Conservation (phyloP, 2,113 vertebrate genomes). For the Anguilla japonica region DNA sequence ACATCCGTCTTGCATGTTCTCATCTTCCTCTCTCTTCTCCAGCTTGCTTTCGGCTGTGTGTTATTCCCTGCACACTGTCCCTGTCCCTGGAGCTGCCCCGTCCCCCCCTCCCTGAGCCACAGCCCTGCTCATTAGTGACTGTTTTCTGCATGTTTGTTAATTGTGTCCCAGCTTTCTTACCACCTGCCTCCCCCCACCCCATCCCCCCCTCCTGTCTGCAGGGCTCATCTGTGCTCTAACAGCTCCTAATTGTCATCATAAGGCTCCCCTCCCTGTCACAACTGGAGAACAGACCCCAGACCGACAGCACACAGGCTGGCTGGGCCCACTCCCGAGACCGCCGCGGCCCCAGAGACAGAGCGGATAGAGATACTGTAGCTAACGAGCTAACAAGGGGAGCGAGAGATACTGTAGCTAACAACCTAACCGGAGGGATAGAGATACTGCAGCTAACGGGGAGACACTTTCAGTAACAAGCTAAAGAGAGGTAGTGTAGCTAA, state of each 20-base stretch:
- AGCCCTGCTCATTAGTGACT: constrained; percentile 68
- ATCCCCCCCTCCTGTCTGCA: constrained; percentile 21
- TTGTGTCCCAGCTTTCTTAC: constrained; percentile 62
- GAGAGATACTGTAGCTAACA: neutral
- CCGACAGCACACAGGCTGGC: constrained; percentile 70
- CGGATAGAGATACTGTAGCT: constrained; percentile 17
- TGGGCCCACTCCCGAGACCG: constrained; percentile 60
- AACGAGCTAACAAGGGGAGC: neutral
- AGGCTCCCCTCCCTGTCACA: constrained; percentile 72
- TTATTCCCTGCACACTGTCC: neutral
- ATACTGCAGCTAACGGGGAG: constrained; percentile 71
- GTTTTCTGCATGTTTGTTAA: constrained; percentile 75
- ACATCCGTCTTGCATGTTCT: neutral
- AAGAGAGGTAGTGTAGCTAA: neutral
- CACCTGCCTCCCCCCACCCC: constrained; percentile 49
- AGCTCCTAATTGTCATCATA: constrained; percentile 78
- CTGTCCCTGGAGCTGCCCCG: constrained; percentile 17
- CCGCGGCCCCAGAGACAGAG: constrained; percentile 39
- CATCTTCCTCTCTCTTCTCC: neutral
- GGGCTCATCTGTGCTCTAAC: constrained; percentile 69
- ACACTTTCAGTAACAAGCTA: neutral
- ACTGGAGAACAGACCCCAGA: constrained; percentile 75
- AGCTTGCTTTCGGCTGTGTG: neutral
- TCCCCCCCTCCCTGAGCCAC: constrained; percentile 60
- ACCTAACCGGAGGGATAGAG: constrained; percentile 48